Evolutionary conservation across 1,140 invertebrate species (phyloP).

Genomic region (Zaprionus nigranus): DNA sequence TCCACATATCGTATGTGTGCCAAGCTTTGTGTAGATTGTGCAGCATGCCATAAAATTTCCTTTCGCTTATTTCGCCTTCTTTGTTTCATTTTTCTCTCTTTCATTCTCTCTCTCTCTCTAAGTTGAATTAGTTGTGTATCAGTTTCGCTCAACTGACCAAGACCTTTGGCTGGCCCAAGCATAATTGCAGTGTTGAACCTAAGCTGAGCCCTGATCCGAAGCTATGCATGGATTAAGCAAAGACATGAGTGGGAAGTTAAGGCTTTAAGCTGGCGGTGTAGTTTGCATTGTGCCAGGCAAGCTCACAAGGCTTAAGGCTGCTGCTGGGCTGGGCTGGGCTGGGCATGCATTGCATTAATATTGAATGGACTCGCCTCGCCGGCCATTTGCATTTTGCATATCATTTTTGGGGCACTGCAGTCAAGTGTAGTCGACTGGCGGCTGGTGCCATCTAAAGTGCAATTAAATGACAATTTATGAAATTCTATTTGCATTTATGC

Average conservation of each 20-base stretch:
- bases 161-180: slow-evolving; percentile 1
- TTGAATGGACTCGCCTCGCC: slow-evolving; percentile 29
- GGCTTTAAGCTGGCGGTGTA: slow-evolving; percentile 10
- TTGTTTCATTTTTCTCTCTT: slow-evolving; percentile 5
- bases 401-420: slow-evolving; percentile 54
- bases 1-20: slow-evolving; percentile 55
- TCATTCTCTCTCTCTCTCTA: background rate
- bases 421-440: background rate
- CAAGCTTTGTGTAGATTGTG: slow-evolving; percentile 70
- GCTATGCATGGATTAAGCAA: slow-evolving; percentile 10
- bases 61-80: slow-evolving; percentile 17
- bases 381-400: slow-evolving; percentile 74
- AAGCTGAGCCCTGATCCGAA: background rate
- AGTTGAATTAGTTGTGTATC: background rate
- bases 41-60: slow-evolving; percentile 55
- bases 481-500: slow-evolving; percentile 81
- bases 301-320: slow-evolving; percentile 43
- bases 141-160: background rate
- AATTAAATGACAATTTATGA: slow-evolving; percentile 82
- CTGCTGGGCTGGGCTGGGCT: background rate
- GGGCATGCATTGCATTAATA: slow-evolving; percentile 49
- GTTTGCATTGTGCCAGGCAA: slow-evolving; percentile 22
- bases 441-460: slow-evolving; percentile 58
- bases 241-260: slow-evolving; percentile 7
- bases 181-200: slow-evolving; percentile 19